phyloP scores from a whole-genome alignment of 2,797 vertebrate genomes.

The Coluber constrictor region DNA sequence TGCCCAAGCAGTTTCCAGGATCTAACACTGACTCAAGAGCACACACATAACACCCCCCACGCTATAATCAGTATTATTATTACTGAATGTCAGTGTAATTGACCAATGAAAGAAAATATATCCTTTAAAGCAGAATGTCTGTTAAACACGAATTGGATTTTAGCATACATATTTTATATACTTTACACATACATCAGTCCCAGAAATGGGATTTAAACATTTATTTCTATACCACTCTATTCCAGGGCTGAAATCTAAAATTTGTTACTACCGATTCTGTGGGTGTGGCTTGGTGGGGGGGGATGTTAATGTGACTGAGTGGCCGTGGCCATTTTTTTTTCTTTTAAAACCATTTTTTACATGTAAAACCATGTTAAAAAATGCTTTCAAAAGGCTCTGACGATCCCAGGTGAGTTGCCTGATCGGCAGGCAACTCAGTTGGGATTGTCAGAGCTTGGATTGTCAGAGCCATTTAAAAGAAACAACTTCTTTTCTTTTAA shows the following conservation, averaged over 20 bases:
- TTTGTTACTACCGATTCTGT: too few species aligned
- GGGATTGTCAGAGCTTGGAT: too few species aligned
- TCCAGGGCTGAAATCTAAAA: background rate
- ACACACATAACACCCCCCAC: accelerated
- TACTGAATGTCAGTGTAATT: background rate
- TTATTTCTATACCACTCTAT: background rate
- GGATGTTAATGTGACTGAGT: too few species aligned
- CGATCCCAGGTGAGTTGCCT: too few species aligned
- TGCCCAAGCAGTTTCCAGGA: background rate
- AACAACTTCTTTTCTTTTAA: too few species aligned
- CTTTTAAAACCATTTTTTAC: too few species aligned
- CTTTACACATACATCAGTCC: background rate
- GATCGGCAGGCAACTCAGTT: too few species aligned
- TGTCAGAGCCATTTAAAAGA: too few species aligned
- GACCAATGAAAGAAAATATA: background rate
- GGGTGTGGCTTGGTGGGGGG: too few species aligned
- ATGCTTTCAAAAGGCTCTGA: too few species aligned
- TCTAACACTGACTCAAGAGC: background rate
- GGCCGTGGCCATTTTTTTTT: too few species aligned
- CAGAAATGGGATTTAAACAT: background rate
- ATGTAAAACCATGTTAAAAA: too few species aligned
- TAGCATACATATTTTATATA: background rate
- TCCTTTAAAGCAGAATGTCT: background rate
- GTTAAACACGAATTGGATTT: background rate
- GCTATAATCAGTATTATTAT: background rate